Conservation (phyloP, 2,797 vertebrate species). For the Adelosebastes latens region DNA sequence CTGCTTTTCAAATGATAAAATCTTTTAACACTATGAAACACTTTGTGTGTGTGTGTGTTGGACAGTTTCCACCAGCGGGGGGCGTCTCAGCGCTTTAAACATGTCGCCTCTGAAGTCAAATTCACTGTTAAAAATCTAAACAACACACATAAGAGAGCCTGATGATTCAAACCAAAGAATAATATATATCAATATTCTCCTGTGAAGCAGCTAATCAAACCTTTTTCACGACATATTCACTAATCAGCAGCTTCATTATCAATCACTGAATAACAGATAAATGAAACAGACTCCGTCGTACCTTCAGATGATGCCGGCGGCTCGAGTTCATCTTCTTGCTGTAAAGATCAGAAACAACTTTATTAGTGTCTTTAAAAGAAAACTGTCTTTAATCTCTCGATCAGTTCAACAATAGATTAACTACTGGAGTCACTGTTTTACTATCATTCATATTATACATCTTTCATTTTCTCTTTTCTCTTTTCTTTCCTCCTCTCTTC, state of each 20-base stretch:
- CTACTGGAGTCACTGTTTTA: background rate
- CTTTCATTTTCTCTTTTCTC: background rate
- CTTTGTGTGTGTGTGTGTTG: background rate
- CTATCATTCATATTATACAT: background rate
- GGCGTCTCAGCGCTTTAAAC: background rate
- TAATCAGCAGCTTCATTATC: too few species aligned
- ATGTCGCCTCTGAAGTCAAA: too few species aligned
- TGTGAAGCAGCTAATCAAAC: too few species aligned
- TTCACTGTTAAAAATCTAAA: too few species aligned
- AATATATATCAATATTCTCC: too few species aligned
- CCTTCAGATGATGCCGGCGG: slow-evolving; percentile 89
- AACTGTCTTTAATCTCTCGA: background rate
- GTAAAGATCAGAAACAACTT: slow-evolving; percentile 3
- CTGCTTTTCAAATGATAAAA: background rate
- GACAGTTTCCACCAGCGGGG: slow-evolving; percentile 2
- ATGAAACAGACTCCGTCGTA: slow-evolving; percentile 15
- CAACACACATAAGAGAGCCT: too few species aligned
- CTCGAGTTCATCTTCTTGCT: slow-evolving; percentile 88
- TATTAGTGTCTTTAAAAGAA: background rate
- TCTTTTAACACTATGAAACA: background rate
- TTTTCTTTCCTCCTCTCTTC: background rate
- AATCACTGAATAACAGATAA: too few species aligned
- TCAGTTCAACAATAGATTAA: background rate
- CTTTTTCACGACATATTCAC: too few species aligned
- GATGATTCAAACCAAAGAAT: too few species aligned